Base-by-base conservation (phyloP, 2,113 vertebrate species). In the Pholis gunnellus region DNA sequence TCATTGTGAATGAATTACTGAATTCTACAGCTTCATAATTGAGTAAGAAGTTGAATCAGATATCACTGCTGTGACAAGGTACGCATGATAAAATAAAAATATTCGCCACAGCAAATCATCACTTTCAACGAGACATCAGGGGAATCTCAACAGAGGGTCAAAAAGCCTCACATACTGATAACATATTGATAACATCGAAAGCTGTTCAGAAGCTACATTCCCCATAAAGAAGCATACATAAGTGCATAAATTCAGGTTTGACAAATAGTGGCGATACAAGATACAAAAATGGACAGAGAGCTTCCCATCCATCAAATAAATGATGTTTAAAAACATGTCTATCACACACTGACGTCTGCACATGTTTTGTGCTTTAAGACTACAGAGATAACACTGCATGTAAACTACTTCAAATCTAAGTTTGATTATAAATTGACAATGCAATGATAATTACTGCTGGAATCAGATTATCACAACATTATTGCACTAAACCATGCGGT, bases 161-260 rank as follows among this genome's bases (percentile, higher is more conserved):
- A 68, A 82, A 77, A 87, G 68, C 79, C 82, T 76, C 57, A 71
- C 82, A 84, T 63, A 86, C 36, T 71, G 42, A 86, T 80, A 88
- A 90, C 82, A 89, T 75, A 74, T 57, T 74, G 61, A 65, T 71
- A 81, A 94, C 86, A 92, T 68, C 25, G 27, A 91, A 89, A 57
- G 89, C 89, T 88, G 76, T 78, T 87, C 75, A 88, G 77, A 89
- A 92, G 88, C 87, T 91, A 93, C 90, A 93, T 93, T 93, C 93
- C 84, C 60, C 87, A 87, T 85, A 92, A 70, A 90, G 77, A 94
- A 92, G 89, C 93, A 86, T 89, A 91, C 80, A 76, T 44, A 85
- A 90, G 89, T 88, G 91, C 92, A 93, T 89, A 77, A 89, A 84
- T 88, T 85, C 73, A 73, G 34, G 40, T 71, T 82, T 50, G 74